Conservation (phyloP, 37 sponge, comb jelly and placozoan species). For the Oscarella lobularis region DNA sequence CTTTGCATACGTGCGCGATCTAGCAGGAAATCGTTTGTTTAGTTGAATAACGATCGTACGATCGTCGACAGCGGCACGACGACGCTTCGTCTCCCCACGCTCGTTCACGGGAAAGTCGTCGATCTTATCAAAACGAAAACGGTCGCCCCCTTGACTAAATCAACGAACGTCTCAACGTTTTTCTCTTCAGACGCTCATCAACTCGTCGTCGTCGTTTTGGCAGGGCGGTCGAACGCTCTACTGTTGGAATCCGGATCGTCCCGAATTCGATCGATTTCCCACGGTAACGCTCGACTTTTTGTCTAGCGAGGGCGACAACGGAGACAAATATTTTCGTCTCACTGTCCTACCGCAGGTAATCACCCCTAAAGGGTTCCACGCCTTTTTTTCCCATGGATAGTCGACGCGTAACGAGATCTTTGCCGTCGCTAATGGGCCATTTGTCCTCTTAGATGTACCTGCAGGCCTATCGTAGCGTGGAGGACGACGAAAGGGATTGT, state of each 20-base stretch:
- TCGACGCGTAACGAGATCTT: too few species aligned
- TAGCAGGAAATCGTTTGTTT: too few species aligned
- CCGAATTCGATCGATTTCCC: neutral
- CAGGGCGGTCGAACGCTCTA: neutral
- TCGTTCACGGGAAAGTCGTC: conserved; percentile 4
- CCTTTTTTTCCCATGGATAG: too few species aligned
- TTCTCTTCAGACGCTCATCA: too few species aligned
- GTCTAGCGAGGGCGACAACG: neutral
- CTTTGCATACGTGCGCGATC: too few species aligned
- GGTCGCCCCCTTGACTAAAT: too few species aligned
- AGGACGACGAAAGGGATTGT: neutral
- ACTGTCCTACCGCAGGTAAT: neutral
- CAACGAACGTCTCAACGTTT: too few species aligned
- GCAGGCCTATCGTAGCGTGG: neutral
- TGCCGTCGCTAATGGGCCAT: too few species aligned
- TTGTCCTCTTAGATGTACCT: too few species aligned
- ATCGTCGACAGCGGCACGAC: conserved; percentile 45
- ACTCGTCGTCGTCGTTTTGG: too few species aligned
- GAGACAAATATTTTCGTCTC: neutral
- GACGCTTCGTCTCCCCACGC: conserved; percentile 16
- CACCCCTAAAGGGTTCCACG: too few species aligned
- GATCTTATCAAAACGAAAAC: neutral
- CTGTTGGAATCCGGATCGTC: neutral
- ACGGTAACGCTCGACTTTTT: neutral
- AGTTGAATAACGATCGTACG: conserved; percentile 16